phyloP scores from a whole-genome alignment of 2,113 vertebrate species.

The Mesocricetus auratus region DNA sequence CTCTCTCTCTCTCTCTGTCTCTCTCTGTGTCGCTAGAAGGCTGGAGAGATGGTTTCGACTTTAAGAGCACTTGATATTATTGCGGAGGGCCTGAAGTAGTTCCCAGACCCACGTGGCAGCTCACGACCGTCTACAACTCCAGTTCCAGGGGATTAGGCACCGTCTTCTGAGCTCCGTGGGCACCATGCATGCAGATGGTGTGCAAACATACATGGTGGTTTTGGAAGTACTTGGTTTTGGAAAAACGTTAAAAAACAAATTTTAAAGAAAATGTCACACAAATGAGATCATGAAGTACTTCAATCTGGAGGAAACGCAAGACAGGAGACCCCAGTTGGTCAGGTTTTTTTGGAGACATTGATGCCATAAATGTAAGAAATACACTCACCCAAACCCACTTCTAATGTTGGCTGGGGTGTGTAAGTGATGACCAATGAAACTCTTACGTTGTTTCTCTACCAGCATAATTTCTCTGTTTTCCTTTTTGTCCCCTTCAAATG shows the following conservation, averaged over 20 bases:
- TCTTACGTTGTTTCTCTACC: too few relatives aligned
- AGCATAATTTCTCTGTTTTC: background rate
- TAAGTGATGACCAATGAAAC: background rate
- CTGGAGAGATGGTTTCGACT: background rate
- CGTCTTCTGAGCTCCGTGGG: background rate
- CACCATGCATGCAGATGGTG: background rate
- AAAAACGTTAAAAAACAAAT: background rate
- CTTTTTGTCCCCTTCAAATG: too few relatives aligned
- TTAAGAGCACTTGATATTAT: background rate
- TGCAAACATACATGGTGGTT: background rate
- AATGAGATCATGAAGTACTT: background rate
- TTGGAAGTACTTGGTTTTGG: background rate
- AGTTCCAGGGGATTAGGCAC: background rate
- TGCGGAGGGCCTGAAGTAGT: background rate
- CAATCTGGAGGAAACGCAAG: background rate
- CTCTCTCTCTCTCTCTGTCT: too few relatives aligned
- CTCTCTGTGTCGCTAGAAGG: too few relatives aligned
- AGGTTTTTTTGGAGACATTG: background rate
- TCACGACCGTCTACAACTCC: background rate
- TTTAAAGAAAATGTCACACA: background rate
- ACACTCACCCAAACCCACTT: background rate
- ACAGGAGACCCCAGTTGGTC: background rate
- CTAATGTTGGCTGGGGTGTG: background rate
- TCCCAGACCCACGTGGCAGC: background rate
- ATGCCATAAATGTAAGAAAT: background rate